phyloP scores from a whole-genome alignment of 2,888 invertebrate genomes.

The Drosophila incognita region DNA sequence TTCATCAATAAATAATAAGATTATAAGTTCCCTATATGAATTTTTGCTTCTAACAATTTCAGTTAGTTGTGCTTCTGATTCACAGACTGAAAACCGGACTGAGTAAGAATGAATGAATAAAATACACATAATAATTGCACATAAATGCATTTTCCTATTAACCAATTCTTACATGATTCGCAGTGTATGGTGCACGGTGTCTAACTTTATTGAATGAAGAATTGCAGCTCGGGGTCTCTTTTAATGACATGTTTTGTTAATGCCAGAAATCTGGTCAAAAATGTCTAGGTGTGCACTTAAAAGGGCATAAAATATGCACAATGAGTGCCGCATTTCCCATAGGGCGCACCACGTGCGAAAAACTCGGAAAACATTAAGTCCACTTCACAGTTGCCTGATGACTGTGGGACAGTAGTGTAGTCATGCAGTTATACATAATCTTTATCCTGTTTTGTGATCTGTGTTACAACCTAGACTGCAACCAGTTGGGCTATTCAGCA shows the following conservation, averaged over 20 bases:
- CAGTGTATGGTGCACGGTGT: background rate
- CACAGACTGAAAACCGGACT: background rate
- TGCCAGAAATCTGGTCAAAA: background rate
- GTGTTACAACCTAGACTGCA: slow-evolving; percentile 11
- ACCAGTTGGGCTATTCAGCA: background rate
- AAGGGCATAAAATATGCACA: background rate
- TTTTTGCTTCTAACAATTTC: background rate
- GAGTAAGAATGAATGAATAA: background rate
- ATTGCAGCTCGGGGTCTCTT: background rate
- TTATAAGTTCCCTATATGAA: background rate
- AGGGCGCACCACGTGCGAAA: background rate
- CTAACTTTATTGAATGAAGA: background rate
- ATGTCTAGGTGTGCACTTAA: background rate
- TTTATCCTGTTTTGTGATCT: slow-evolving; percentile 7
- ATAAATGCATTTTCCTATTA: background rate
- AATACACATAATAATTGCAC: background rate
- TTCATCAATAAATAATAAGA: background rate
- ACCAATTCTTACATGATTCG: background rate
- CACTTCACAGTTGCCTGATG: slow-evolving; percentile 42
- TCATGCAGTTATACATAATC: slow-evolving; percentile 19
- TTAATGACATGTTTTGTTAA: background rate
- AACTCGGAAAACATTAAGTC: background rate
- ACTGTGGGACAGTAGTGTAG: slow-evolving; percentile 6
- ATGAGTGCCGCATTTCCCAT: background rate
- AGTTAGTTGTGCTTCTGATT: background rate